Evolutionary conservation across 1,140 invertebrate genomes (phyloP), one percentile per base, ranked within the genome.

Genomic region (Zaprionus davidi): DNA sequence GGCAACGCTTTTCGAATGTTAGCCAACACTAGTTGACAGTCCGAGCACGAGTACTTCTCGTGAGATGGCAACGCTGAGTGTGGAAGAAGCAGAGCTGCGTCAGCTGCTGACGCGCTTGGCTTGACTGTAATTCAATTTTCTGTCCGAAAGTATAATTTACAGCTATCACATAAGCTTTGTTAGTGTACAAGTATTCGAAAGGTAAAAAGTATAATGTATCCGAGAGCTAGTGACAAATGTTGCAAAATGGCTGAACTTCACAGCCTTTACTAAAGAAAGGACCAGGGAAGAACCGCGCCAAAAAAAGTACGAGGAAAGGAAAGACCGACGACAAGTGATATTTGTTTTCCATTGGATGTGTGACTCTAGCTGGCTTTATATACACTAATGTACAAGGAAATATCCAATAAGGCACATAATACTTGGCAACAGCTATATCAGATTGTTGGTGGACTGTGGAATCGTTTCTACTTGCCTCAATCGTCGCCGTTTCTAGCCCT

Each of bases 51-150:
- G 15, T 41, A 3, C 3, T 53, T 5, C 20, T 7, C 5, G 7
- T 5, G 26, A 41, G 20, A 28, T 58, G 55, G 55, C 49, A 67
- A 34, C 38, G 5, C 11, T 26, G 31, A 9, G 15, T 26, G 7
- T 55, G 41, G 2, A 28, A 71, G 63, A 73, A 72, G 38, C 49
- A 66, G 60, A 70, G 24, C 57, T 60, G n/a, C 20, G 73, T 76
- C 81, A 82, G 80, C 81, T 79, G 81, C 69, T 68, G 78, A 80
- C 70, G 77, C 81, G 82, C 82, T 84, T 75, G 74, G 81, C 60
- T 84, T 83, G 63, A 36, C 41, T 76, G 68, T 62, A 82, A 78
- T 87, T 88, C 71, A 84, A 84, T 81, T 88, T 71, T 68, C 20
- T 57, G 55, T 71, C n/a, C 53, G 46, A 69, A 71, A 55, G 26